phyloP scores from a whole-genome alignment of 1,140 invertebrate species.

The Drosophila lacteicornis region DNA sequence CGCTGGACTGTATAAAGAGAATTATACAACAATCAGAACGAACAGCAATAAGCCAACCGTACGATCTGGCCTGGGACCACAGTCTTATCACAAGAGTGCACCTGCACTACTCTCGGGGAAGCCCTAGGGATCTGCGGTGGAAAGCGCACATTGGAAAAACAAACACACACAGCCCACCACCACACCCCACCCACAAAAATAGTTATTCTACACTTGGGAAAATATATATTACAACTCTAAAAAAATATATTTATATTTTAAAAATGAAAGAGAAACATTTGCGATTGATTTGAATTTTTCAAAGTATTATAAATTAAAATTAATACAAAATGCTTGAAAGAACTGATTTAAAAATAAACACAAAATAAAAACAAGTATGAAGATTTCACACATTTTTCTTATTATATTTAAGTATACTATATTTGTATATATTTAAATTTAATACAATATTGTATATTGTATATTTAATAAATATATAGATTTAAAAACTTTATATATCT shows the following conservation, averaged over 20 bases:
- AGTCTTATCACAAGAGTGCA: conserved; percentile 29
- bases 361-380: too few species aligned
- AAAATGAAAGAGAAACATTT: too few species aligned
- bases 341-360: too few species aligned
- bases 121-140: conserved; percentile 7
- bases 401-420: too few species aligned
- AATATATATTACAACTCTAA: not conserved
- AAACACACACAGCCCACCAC: not conserved
- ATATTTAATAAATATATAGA: too few species aligned
- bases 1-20: conserved; percentile 42
- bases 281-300: too few species aligned
- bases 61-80: not conserved
- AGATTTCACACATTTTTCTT: too few species aligned
- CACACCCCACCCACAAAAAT: conserved; percentile 1
- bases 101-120: not conserved
- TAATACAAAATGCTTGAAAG: too few species aligned
- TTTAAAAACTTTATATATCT: too few species aligned
- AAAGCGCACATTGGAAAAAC: not conserved
- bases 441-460: too few species aligned
- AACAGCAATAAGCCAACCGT: conserved; percentile 40
- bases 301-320: too few species aligned
- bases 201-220: not conserved
- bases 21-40: conserved; percentile 51
- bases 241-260: not conserved
- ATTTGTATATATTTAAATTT: too few species aligned